Evolutionary conservation across 2,888 invertebrate genomes (phyloP).

Genomic region (Ornithoptera priamus): DNA sequence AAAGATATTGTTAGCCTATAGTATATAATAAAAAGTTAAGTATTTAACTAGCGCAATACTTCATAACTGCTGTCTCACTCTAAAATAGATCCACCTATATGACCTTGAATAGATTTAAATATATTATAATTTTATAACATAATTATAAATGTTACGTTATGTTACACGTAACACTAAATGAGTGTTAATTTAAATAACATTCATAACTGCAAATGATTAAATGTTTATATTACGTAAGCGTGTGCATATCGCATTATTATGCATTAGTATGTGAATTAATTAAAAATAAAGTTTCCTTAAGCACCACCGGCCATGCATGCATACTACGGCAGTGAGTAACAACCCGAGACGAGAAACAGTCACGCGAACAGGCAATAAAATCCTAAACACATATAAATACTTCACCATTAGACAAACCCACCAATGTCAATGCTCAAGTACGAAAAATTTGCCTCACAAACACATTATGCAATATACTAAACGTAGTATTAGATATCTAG

Average conservation of each 20-base stretch:
- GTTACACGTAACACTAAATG: neutral
- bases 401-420: neutral
- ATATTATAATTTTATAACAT: neutral
- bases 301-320: conserved; percentile 1
- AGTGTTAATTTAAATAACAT: neutral
- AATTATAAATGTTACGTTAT: neutral
- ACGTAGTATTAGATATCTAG: too few species aligned
- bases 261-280: conserved; percentile 1
- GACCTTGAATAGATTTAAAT: too few species aligned
- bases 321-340: neutral
- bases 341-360: conserved; percentile 7
- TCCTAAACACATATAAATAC: conserved; percentile 5
- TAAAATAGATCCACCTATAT: too few species aligned
- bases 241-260: neutral
- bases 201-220: neutral
- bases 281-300: conserved; percentile 2
- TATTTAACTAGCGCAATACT: too few species aligned
- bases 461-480: too few species aligned
- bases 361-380: conserved; percentile 20
- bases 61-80: too few species aligned
- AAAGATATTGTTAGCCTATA: too few species aligned
- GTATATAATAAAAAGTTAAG: too few species aligned
- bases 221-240: neutral
- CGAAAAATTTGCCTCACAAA: neutral
- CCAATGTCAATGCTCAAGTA: neutral